Conservation (phyloP, 2,113 vertebrate genomes). For the Xenus cinereus region DNA sequence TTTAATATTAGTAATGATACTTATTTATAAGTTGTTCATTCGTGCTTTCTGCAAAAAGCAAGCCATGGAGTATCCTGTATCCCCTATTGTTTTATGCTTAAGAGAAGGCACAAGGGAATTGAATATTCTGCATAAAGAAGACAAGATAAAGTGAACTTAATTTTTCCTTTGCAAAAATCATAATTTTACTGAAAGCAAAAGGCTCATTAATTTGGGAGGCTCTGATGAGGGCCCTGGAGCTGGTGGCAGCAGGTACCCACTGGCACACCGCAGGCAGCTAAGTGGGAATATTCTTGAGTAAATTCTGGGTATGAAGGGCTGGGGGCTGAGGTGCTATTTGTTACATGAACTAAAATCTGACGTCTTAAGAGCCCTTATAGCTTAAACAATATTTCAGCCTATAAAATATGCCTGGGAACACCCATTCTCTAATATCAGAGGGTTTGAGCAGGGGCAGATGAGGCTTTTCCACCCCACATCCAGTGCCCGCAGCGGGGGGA, state of each 20-base stretch:
- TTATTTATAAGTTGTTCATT: neutral
- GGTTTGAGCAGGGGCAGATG: neutral
- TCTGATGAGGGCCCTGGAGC: neutral
- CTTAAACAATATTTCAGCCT: neutral
- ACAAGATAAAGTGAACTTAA: neutral
- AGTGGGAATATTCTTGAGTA: neutral
- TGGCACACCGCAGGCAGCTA: neutral
- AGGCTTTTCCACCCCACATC: accelerated
- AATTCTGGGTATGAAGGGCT: neutral
- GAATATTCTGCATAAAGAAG: neutral
- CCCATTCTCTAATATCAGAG: neutral
- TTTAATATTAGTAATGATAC: neutral
- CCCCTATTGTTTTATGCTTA: neutral
- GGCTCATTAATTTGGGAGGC: neutral
- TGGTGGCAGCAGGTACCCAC: neutral
- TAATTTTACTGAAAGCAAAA: neutral
- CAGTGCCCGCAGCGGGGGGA: neutral
- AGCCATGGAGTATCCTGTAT: neutral
- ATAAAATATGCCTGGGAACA: neutral
- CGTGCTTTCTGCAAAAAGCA: neutral
- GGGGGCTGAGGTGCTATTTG: neutral
- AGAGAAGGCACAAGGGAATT: neutral
- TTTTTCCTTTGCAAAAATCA: neutral
- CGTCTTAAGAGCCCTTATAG: neutral
- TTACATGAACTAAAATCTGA: neutral